Percentiles rank a stretch among this genome's conserved stretches.
These are phyloP conservation scores for Numida meleagris DNA, from an alignment of 2,113 vertebrate genomes.

Conservation along the genomic window DNA sequence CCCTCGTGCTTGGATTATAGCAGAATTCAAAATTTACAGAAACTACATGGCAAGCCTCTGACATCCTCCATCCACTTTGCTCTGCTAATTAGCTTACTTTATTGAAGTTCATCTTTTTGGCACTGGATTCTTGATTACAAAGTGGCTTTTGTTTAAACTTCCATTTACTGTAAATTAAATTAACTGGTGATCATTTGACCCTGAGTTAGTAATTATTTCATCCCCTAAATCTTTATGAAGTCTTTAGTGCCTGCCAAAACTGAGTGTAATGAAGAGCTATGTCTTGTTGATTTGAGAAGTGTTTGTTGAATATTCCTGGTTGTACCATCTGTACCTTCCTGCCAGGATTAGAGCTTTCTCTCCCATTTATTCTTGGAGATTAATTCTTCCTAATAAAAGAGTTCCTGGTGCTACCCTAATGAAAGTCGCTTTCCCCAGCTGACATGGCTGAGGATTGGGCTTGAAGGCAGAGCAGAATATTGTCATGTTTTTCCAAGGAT, in stretches of 20 bases:
- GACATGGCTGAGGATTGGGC: neutral
- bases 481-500: neutral
- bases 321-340: neutral
- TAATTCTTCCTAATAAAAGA: neutral
- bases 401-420: neutral
- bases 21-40: neutral
- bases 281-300: neutral
- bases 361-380: neutral
- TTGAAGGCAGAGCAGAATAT: neutral
- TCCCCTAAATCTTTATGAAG: neutral
- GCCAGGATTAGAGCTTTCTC: neutral
- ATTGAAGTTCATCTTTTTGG: neutral
- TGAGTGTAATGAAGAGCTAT: neutral
- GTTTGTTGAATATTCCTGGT: neutral
- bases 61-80: constrained; percentile 38
- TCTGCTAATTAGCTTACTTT: constrained; percentile 47
- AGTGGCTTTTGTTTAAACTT: constrained; percentile 21
- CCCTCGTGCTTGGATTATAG: neutral
- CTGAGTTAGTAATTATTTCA: neutral
- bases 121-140: constrained; percentile 24
- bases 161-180: constrained; percentile 28
- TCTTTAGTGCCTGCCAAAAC: neutral
- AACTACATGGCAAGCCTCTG: constrained; percentile 9
- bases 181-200: neutral
- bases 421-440: neutral